These are phyloP conservation scores for Sebastes alutus DNA, from an alignment of 2,797 vertebrate species.

Conservation along the genomic window DNA sequence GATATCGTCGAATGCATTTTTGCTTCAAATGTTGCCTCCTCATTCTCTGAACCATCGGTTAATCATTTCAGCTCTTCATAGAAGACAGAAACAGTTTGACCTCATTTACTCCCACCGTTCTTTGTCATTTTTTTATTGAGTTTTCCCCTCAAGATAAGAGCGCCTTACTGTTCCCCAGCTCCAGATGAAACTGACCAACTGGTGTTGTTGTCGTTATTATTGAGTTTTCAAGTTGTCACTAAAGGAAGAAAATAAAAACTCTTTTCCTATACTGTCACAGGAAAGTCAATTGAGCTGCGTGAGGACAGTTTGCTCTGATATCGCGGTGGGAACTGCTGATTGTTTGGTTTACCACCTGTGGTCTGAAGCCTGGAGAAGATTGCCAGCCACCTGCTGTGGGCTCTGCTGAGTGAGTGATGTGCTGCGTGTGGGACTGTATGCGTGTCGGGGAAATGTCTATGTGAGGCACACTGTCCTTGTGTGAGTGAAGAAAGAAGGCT, in stretches of 20 bases:
- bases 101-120: neutral
- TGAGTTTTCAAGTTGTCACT: constrained; percentile 30
- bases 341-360: constrained; percentile 76
- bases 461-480: neutral
- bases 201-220: constrained; percentile 7
- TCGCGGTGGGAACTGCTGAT: constrained; percentile 67
- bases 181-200: constrained; percentile 27
- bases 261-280: constrained; percentile 6
- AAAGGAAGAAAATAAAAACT: neutral
- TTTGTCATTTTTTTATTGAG: neutral
- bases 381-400: constrained; percentile 47
- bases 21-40: neutral
- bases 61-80: neutral
- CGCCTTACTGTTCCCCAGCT: neutral
- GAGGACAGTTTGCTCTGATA: constrained; percentile 59
- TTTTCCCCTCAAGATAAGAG: neutral
- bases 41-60: neutral
- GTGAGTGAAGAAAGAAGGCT: neutral
- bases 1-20: neutral
- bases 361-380: constrained; percentile 64
- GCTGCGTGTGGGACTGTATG: neutral
- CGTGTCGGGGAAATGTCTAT: neutral
- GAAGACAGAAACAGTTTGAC: neutral
- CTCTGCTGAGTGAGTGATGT: constrained; percentile 60
- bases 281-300: constrained; percentile 53